Conservation (phyloP, 2,888 invertebrate genomes). For the Bruchidius siliquastri region DNA sequence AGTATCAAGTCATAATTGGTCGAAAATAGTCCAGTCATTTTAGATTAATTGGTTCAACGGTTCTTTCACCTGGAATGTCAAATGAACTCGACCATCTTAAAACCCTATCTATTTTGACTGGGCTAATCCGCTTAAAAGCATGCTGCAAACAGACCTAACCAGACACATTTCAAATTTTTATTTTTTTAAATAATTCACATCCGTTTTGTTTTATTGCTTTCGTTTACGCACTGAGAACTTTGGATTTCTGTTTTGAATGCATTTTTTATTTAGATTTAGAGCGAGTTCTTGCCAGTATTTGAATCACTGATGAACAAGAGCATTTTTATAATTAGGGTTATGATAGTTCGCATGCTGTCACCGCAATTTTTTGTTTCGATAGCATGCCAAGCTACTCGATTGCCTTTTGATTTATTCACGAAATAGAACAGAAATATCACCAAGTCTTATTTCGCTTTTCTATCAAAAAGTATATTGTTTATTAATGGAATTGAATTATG, state of each 20-base stretch:
- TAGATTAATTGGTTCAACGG: background rate
- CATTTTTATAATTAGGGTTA: background rate
- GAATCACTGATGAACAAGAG: no score
- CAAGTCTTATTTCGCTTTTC: no score
- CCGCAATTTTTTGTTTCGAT: background rate
- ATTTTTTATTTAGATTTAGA: no score
- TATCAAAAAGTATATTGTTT: no score
- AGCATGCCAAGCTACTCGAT: background rate
- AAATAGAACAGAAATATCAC: no score
- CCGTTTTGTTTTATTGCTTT: background rate
- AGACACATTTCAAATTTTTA: conserved; percentile 45
- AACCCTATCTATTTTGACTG: background rate
- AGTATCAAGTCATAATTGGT: background rate
- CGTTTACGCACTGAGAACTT: background rate
- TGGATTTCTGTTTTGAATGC: background rate
- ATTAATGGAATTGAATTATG: no score
- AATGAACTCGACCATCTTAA: background rate
- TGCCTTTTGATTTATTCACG: background rate
- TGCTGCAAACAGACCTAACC: conserved; percentile 51
- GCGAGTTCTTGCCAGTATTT: no score
- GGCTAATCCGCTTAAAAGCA: conserved; percentile 24
- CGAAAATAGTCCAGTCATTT: background rate
- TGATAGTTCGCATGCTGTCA: background rate
- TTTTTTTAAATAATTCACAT: conserved; percentile 4
- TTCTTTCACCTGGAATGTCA: background rate